phyloP scores from a whole-genome alignment of 1,140 invertebrate species.

The Dendrolimus punctatus region DNA sequence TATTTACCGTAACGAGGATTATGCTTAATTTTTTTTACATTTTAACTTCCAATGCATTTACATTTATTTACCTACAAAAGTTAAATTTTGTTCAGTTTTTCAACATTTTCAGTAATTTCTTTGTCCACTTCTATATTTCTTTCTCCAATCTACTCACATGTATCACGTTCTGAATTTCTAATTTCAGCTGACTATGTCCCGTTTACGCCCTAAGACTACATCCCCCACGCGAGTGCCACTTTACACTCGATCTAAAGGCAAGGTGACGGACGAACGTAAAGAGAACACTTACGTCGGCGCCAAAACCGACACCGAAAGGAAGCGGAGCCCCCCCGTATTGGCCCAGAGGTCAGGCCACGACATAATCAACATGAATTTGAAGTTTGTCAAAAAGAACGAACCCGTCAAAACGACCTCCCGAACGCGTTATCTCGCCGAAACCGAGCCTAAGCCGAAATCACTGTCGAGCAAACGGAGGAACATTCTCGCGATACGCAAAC shows the following conservation, averaged over 20 bases:
- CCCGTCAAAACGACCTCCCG: slow-evolving; percentile 40
- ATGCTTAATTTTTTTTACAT: no score
- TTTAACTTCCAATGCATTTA: no score
- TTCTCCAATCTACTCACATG: slow-evolving; percentile 1
- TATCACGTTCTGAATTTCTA: not conserved
- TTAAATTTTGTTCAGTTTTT: not conserved
- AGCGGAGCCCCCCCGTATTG: slow-evolving; percentile 38
- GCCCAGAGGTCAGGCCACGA: slow-evolving; percentile 47
- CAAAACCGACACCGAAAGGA: slow-evolving; percentile 41
- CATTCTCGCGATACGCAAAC: slow-evolving; percentile 52
- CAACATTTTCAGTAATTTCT: no score
- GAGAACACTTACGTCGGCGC: slow-evolving; percentile 57
- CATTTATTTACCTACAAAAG: no score
- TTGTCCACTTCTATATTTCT: not conserved
- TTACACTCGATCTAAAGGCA: slow-evolving; percentile 50
- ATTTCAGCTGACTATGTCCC: slow-evolving; percentile 55
- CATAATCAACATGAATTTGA: slow-evolving; percentile 40
- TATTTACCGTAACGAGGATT: not conserved
- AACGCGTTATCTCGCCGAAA: slow-evolving; percentile 40
- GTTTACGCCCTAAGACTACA: slow-evolving; percentile 49
- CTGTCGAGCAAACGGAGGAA: slow-evolving; percentile 46
- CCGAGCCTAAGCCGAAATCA: slow-evolving; percentile 53
- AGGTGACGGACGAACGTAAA: slow-evolving; percentile 54
- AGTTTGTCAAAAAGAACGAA: slow-evolving; percentile 49
- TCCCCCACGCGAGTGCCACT: slow-evolving; percentile 47